Evolutionary conservation across 2,888 invertebrate genomes (phyloP), one percentile per base, ranked within the genome.

Genomic region (Drosophila anomalata): DNA sequence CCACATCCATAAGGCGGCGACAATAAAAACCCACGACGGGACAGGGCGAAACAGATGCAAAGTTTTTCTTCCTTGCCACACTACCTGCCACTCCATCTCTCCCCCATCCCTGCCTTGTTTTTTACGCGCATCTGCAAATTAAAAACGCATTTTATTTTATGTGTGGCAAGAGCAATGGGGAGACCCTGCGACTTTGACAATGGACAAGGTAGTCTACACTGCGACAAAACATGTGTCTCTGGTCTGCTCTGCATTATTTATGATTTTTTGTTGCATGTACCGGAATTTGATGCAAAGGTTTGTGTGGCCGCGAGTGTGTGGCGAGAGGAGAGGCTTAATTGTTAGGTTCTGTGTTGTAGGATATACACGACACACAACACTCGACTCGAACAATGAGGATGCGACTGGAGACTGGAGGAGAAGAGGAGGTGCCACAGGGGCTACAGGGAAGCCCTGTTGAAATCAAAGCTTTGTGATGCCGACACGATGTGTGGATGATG

Each of bases 101-200:
- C 48, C 31, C 51, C 11, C 22, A n/a, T n/a, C 44, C 17, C n/a
- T 7, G 2, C 6, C 17, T 24, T 24, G 39, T 50, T 55, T 58
- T 67, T 82, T 82, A 82, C 79, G 88, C 83, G 78, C 84, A 88
- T 85, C 84, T 88, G 83, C 88, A 85, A 86, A 85, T 85, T 85
- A 88, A 88, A 85, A 85, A 88, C 87, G 84, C 87, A 83, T 88
- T 85, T 88, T 85, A 83, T 86, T 87, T 86, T 75, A 74, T 76
- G 68, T 73, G 46, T 69, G 59, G 58, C 60, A 53, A 36, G 36
- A 50, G 48, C 47, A 53, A 31, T 31, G 59, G 44, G 33, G 11
- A 33, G 11, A 33, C 31, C 59, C 59, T 12, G 41, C 31, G 75
- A 62, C 72, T 74, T 81, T 83, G 82, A 81, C 87, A 83, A 85